A percentile compares a stretch with the other conserved stretches of the same genome.
phyloP scores from a whole-genome alignment of 2,888 invertebrate species.

The Asteroscopus sphinx region DNA sequence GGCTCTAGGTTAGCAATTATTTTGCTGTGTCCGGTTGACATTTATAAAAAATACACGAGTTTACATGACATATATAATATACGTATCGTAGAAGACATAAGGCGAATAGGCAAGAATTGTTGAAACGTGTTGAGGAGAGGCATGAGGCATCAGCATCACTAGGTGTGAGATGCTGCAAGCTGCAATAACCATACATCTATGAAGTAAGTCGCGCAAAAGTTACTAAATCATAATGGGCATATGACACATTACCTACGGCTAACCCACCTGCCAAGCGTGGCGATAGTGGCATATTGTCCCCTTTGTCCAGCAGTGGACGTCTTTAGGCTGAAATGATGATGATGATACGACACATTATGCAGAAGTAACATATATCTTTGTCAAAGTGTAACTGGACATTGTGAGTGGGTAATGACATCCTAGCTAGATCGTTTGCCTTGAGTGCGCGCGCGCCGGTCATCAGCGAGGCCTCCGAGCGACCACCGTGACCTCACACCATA shows the following conservation, averaged over 20 bases:
- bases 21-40: constrained; percentile 36
- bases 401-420: constrained; percentile 37
- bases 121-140: constrained; percentile 12
- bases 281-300: too few relatives aligned
- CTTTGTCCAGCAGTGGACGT: too few relatives aligned
- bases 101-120: constrained; percentile 10
- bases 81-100: constrained; percentile 18
- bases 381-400: constrained; percentile 46
- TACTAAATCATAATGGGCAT: constrained; percentile 23
- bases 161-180: constrained; percentile 3
- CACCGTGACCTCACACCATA: constrained; percentile 63
- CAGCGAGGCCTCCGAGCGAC: constrained; percentile 48
- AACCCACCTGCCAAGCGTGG: too few relatives aligned
- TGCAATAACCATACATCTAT: constrained; percentile 9
- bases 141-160: too few relatives aligned
- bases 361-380: constrained; percentile 46
- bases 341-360: too few relatives aligned
- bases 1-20: constrained; percentile 12
- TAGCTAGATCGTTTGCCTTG: constrained; percentile 53
- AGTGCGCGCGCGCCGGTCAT: constrained; percentile 34
- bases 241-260: too few relatives aligned
- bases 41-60: constrained; percentile 35
- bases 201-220: constrained; percentile 18
- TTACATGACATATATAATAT: too few relatives aligned
- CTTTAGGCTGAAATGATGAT: too few relatives aligned